phyloP scores from a whole-genome alignment of 2,113 vertebrate genomes.

The Dissostichus mawsoni region DNA sequence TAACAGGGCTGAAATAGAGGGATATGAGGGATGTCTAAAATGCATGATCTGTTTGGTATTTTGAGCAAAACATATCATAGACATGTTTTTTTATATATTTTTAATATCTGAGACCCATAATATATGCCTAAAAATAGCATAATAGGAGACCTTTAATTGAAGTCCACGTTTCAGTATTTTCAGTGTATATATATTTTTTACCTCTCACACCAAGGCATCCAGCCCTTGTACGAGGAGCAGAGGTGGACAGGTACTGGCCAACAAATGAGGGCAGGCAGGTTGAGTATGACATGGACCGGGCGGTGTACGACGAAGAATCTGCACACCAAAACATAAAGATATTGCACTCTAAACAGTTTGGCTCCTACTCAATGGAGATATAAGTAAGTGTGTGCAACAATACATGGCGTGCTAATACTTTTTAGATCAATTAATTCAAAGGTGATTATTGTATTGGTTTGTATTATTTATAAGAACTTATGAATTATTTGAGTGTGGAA shows the following conservation, averaged over 20 bases:
- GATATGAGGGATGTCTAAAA: no score
- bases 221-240: slow-evolving; percentile 89
- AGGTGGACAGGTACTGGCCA: slow-evolving; percentile 96
- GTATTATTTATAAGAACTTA: not conserved
- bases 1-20: no score
- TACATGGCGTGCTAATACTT: not conserved
- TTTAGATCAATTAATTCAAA: not conserved
- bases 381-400: slow-evolving; percentile 90
- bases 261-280: slow-evolving; percentile 93
- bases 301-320: slow-evolving; percentile 95
- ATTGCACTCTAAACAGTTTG: slow-evolving; percentile 95
- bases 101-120: no score
- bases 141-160: no score
- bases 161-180: no score
- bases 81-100: no score
- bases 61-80: no score
- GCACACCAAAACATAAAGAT: slow-evolving; percentile 98
- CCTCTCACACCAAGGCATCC: slow-evolving; percentile 85
- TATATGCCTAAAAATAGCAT: no score
- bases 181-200: not conserved
- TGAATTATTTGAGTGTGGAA: not conserved
- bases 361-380: slow-evolving; percentile 96
- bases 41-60: no score
- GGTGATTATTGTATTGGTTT: not conserved
- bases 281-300: slow-evolving; percentile 96